Evolutionary conservation across 2,888 invertebrate genomes (phyloP).

Genomic region (Melieria omissa): DNA sequence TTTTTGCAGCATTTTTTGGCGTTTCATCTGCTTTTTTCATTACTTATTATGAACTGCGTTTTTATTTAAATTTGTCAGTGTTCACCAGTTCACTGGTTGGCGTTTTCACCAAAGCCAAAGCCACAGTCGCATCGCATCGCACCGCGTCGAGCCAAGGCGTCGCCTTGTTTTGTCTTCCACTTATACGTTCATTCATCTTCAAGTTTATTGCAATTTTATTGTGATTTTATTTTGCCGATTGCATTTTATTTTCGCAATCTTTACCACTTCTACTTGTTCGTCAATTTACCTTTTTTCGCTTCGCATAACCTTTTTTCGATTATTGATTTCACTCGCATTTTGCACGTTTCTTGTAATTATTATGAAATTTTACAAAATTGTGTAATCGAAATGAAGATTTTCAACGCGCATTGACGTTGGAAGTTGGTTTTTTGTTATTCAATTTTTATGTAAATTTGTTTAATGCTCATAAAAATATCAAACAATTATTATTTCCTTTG

Average conservation of each 20-base stretch:
- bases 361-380: conserved; percentile 33
- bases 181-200: conserved; percentile 19
- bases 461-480: too few species aligned
- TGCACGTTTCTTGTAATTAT: conserved; percentile 17
- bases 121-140: too few species aligned
- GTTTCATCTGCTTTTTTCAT: not conserved
- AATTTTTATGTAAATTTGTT: not conserved
- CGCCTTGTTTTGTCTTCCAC: too few species aligned
- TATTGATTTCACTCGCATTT: conserved; percentile 2
- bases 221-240: conserved; percentile 3
- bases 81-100: conserved; percentile 20
- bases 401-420: not conserved
- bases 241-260: conserved; percentile 14
- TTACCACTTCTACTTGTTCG: not conserved
- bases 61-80: not conserved
- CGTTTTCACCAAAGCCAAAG: not conserved
- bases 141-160: too few species aligned
- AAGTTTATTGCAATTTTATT: conserved; percentile 34
- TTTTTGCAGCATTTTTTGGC: conserved; percentile 13
- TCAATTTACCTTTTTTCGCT: conserved; percentile 7
- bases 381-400: conserved; percentile 28
- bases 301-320: conserved; percentile 19
- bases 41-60: not conserved
- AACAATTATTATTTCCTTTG: not conserved
- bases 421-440: not conserved